Base-by-base conservation (phyloP, 2,888 invertebrate genomes). In the Dichetophora obliterata region DNA sequence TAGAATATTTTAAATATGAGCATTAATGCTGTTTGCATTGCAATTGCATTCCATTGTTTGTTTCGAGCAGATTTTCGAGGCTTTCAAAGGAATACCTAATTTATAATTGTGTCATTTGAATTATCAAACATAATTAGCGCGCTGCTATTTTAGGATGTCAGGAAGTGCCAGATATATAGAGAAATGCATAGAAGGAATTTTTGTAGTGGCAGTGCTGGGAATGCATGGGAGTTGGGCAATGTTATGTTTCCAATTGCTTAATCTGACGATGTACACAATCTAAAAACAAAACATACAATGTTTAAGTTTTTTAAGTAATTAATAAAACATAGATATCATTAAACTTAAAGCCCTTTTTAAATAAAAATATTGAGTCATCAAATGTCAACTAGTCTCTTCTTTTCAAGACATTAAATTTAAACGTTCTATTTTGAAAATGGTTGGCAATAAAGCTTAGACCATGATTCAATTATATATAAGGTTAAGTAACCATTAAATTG, bases 31-130 rank as follows among this genome's bases (percentile, higher is more conserved):
- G 16, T 16, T 54, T 50, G 50, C 50, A 24, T 43, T n/a, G 9
- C 63, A 31, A n/a, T 24, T 31, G 50, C 68, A 50, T 48, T 50
- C 68, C 50, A 50, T 68, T 48, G 50, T n/a, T 68, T 48, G 11
- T 16, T 16, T 43, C 24, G 57, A 37, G 37, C 5, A 31, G 37
- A 37, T n/a, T 24, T 57, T 31, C 31, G 31, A 31, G 31, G 31
- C 31, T 24, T 57, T 57, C 16, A 57, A 24, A 57, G 5, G 31
- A 57, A 57, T 57, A 57, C 37, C 37, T 37, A 6, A 57, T 19
- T 59, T 59, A 59, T 24, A 24, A 59, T 59, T 59, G 22, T 59
- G 57, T 59, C 57, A 59, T 24, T 59, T 59, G 14, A 59, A 59
- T 24, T 24, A 5, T 4, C 22, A 59, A 24, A 24, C 24, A 59